Conservation (phyloP, 2,113 vertebrate genomes). For the Poeciliopsis prolifica region DNA sequence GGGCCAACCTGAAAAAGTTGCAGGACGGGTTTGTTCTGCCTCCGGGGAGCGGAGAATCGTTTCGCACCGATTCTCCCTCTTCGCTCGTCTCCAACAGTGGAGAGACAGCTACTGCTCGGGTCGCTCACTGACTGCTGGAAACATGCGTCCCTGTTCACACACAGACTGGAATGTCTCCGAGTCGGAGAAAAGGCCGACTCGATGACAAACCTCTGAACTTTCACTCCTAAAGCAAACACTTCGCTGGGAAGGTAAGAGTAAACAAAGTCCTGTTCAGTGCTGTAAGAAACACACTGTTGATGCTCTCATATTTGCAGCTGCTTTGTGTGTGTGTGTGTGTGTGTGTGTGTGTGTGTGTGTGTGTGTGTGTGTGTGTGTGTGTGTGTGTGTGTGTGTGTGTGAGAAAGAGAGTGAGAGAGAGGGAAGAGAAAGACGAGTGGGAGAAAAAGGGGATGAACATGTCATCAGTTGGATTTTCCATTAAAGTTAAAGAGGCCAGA, state of each 20-base stretch:
- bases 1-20: conserved; percentile 50
- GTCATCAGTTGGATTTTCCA: conserved; percentile 63
- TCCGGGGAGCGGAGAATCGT: conserved; percentile 30
- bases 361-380: too few relatives aligned
- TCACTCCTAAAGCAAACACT: conserved; percentile 44
- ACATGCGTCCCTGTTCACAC: conserved; percentile 42
- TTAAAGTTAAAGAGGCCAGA: conserved; percentile 45
- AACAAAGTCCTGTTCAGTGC: conserved; percentile 6
- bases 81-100: conserved; percentile 24
- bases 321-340: not conserved
- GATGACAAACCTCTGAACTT: conserved; percentile 58
- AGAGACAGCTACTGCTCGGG: conserved; percentile 4
- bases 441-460: conserved; percentile 69
- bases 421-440: conserved; percentile 29
- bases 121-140: conserved; percentile 38
- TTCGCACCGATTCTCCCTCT: conserved; percentile 20
- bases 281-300: conserved; percentile 21
- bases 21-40: conserved; percentile 69
- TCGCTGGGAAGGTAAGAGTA: not conserved
- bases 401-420: not conserved
- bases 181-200: conserved; percentile 15
- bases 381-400: too few relatives aligned
- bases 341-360: too few relatives aligned
- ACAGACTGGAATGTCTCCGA: conserved; percentile 7
- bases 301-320: not conserved